phyloP scores from a whole-genome alignment of 1,140 invertebrate genomes.

The Asbolus verrucosus region DNA sequence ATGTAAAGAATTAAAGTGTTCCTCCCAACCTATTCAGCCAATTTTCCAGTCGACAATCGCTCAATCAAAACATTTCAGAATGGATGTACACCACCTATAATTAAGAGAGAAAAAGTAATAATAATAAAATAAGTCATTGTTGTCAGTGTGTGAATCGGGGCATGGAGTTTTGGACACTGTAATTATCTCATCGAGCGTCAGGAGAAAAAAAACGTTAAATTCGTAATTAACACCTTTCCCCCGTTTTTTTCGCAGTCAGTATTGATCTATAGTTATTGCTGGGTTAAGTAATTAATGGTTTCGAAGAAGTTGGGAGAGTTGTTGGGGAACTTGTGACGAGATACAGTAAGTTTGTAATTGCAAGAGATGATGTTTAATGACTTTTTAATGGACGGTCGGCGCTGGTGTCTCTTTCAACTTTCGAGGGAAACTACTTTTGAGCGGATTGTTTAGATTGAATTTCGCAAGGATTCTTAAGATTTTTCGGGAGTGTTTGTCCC shows the following conservation, averaged over 20 bases:
- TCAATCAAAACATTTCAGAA: constrained; percentile 45
- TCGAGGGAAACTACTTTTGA: constrained; percentile 49
- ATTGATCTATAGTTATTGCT: constrained; percentile 37
- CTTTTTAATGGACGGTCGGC: constrained; percentile 69
- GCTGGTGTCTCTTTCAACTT: constrained; percentile 42
- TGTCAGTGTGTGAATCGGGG: constrained; percentile 20
- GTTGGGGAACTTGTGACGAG: constrained; percentile 36
- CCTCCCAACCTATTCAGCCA: constrained; percentile 40
- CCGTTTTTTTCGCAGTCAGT: constrained; percentile 15
- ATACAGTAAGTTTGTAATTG: constrained; percentile 66
- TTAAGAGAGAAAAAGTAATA: constrained; percentile 20
- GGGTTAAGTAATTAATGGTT: constrained; percentile 40
- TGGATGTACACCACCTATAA: constrained; percentile 32
- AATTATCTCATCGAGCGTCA: constrained; percentile 11
- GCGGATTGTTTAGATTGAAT: constrained; percentile 46
- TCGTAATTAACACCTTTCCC: constrained; percentile 27
- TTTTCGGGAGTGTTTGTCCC: constrained; percentile 28
- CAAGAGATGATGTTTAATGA: constrained; percentile 72
- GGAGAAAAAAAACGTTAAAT: constrained; percentile 20
- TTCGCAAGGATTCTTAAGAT: constrained; percentile 34
- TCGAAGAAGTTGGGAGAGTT: constrained; percentile 40
- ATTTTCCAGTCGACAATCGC: constrained; percentile 41
- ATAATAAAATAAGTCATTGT: constrained; percentile 39
- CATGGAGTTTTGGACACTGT: not conserved
- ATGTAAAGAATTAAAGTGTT: constrained; percentile 40